These are phyloP conservation scores for Lynx canadensis DNA, from an alignment of 2,113 vertebrate species.

Conservation along the genomic window DNA sequence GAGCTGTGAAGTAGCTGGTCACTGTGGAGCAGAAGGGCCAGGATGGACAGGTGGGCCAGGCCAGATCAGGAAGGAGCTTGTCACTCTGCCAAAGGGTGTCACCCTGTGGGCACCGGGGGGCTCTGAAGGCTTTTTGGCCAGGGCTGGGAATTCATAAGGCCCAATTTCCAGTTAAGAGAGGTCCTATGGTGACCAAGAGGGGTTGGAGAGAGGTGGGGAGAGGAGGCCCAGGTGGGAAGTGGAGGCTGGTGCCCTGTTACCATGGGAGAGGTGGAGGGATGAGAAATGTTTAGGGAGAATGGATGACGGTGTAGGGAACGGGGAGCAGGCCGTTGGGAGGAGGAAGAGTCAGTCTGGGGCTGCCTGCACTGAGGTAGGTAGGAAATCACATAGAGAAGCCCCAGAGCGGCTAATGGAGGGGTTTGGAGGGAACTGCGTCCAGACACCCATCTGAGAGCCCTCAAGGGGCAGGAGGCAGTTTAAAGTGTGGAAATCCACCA, in stretches of 20 bases:
- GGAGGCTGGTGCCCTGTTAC: background rate
- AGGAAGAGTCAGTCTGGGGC: background rate
- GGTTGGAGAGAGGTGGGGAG: background rate
- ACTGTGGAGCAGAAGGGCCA: background rate
- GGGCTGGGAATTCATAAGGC: background rate
- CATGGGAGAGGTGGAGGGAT: background rate
- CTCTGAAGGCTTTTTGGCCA: background rate
- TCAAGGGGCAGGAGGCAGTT: background rate
- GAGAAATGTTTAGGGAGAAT: background rate
- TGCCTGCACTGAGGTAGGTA: background rate
- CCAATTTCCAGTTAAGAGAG: background rate
- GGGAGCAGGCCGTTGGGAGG: background rate
- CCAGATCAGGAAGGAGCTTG: background rate
- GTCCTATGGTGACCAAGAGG: background rate
- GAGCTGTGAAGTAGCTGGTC: background rate
- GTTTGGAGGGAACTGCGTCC: too few species aligned
- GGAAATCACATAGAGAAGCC: background rate
- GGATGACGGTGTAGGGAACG: background rate
- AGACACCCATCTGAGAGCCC: background rate
- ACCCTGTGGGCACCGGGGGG: background rate
- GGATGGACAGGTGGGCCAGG: background rate
- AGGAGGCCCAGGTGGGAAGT: background rate
- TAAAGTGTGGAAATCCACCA: background rate
- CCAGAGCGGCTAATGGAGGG: accelerated
- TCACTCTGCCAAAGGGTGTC: background rate